Percentiles rank a stretch among this genome's conserved stretches.
phyloP scores from a whole-genome alignment of 2,797 vertebrate genomes.

The Mormyrops boulengeri region DNA sequence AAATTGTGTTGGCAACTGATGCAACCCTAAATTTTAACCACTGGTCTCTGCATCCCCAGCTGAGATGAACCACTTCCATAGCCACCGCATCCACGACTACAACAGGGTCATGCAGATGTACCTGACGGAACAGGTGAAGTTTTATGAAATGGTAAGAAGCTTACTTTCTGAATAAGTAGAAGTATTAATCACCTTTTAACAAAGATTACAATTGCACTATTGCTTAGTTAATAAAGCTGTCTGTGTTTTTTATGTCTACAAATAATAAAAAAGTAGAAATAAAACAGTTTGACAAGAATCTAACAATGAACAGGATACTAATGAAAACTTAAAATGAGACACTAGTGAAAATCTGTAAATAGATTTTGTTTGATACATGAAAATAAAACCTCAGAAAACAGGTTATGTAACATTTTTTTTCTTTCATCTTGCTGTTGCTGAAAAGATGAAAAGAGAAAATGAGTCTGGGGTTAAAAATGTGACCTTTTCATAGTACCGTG shows the following conservation, averaged over 20 bases:
- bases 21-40: background rate
- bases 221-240: background rate
- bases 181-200: background rate
- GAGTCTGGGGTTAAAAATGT: background rate
- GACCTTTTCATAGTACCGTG: background rate
- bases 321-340: background rate
- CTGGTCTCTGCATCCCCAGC: constrained; percentile 39
- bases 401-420: background rate
- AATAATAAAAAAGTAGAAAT: background rate
- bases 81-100: constrained; percentile 80
- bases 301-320: background rate
- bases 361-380: background rate
- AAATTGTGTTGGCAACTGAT: background rate
- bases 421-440: background rate
- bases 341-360: background rate
- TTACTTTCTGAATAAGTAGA: background rate
- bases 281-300: background rate
- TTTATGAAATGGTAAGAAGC: constrained; percentile 70
- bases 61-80: constrained; percentile 83
- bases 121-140: constrained; percentile 74
- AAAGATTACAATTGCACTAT: background rate
- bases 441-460: background rate
- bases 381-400: background rate
- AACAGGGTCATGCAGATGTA: constrained; percentile 75
- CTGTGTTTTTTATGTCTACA: background rate